Evolutionary conservation across 30 jellyfish, hydroid and myxozoan species (phyloP).

Genomic region (Rhopilema esculentum): DNA sequence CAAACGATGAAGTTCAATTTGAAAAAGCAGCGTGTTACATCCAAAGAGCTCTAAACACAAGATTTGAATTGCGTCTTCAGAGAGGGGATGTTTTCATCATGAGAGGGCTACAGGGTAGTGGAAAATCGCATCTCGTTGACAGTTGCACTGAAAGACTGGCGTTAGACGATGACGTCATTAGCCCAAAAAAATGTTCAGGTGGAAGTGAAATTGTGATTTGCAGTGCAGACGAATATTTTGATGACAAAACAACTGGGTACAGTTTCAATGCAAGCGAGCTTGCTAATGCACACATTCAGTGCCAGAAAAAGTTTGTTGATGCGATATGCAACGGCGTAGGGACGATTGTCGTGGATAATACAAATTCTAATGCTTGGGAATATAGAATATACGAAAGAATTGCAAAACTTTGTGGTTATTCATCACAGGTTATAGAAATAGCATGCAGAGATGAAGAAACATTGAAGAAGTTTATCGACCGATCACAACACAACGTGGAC

Average conservation of each 20-base stretch:
- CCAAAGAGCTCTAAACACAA: conserved; percentile 25
- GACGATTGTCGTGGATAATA: conserved; percentile 76
- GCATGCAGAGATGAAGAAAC: conserved; percentile 65
- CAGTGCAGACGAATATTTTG: conserved; percentile 93
- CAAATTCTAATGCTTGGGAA: conserved; percentile 95
- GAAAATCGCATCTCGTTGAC: conserved; percentile 65
- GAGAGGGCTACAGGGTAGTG: conserved; percentile 99
- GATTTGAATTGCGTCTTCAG: background rate
- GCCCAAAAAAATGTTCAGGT: background rate
- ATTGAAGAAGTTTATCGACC: conserved; percentile 17
- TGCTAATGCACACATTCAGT: conserved; percentile 82
- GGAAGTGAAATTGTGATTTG: conserved; percentile 37
- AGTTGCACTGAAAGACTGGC: background rate
- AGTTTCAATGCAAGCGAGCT: conserved; percentile 64
- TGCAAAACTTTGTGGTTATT: conserved; percentile 81
- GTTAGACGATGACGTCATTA: background rate
- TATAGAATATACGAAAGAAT: conserved; percentile 78
- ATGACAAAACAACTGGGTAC: conserved; percentile 37
- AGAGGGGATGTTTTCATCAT: conserved; percentile 58
- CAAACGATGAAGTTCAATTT: conserved; percentile 55
- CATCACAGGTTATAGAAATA: conserved; percentile 64
- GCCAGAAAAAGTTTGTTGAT: conserved; percentile 73
- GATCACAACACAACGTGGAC: conserved; percentile 85
- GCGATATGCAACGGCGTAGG: conserved; percentile 36
- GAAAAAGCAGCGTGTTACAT: conserved; percentile 49